A percentile compares a stretch with the other conserved stretches of the same genome.
phyloP scores from a whole-genome alignment of 2,888 invertebrate species.

The Dolichopus griseipennis region DNA sequence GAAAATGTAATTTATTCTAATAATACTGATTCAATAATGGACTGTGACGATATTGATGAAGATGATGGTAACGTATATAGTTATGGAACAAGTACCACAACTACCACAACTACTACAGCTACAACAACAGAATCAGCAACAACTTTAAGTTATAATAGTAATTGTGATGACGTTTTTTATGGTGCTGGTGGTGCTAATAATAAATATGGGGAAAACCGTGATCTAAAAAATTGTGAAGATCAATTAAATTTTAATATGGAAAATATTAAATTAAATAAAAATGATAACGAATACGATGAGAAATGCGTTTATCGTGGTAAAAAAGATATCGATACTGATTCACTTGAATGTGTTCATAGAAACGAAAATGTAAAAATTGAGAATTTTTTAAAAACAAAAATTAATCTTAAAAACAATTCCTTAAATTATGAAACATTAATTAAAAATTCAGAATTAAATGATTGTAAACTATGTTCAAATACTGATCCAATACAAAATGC shows the following conservation, averaged over 20 bases:
- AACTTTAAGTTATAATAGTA: not conserved
- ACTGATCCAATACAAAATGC: not conserved
- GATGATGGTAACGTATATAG: conserved; percentile 14
- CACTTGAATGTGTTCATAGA: not conserved
- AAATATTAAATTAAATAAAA: not conserved
- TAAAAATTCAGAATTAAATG: not conserved
- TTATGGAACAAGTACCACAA: not conserved
- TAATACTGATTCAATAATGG: conserved; percentile 36
- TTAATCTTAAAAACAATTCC: not conserved
- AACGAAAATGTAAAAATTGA: not conserved
- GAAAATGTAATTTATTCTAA: not conserved
- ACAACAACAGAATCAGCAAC: not conserved
- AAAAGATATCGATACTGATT: not conserved
- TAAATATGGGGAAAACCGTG: not conserved
- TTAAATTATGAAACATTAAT: not conserved
- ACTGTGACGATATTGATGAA: conserved; percentile 46
- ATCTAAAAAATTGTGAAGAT: not conserved
- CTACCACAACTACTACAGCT: not conserved
- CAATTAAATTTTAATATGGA: not conserved
- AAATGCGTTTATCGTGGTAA: not conserved
- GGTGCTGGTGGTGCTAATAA: conserved; percentile 14
- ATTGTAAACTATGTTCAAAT: not conserved
- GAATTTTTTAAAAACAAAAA: not conserved
- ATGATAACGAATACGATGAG: not conserved
- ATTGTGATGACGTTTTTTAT: conserved; percentile 18